Conservation (phyloP, 2,797 vertebrate genomes). For the Chanos chanos region DNA sequence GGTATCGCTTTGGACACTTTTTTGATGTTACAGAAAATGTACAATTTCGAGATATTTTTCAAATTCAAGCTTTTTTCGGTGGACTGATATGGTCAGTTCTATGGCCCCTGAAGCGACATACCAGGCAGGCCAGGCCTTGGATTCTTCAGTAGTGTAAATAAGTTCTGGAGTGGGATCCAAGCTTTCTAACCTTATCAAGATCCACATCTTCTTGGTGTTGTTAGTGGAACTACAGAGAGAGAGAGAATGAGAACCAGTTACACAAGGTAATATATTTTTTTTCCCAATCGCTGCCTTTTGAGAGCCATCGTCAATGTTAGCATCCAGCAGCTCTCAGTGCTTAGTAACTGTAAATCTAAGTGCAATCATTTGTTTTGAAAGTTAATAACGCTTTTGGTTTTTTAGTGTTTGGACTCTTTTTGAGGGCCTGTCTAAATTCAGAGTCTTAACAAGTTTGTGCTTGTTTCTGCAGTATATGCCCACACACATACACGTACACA, state of each 20-base stretch:
- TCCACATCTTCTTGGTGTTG: background rate
- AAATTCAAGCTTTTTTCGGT: conserved; percentile 54
- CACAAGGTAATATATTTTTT: too few relatives aligned
- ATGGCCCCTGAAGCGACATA: conserved; percentile 68
- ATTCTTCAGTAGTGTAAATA: conserved; percentile 54
- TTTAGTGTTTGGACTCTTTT: too few relatives aligned
- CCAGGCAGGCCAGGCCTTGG: conserved; percentile 62
- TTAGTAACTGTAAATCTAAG: too few relatives aligned
- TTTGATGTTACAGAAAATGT: conserved; percentile 70
- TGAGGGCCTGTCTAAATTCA: too few relatives aligned
- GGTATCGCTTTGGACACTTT: conserved; percentile 65
- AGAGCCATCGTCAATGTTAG: too few relatives aligned
- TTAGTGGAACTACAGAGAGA: background rate
- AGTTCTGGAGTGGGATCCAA: conserved; percentile 15
- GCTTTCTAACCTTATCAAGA: background rate
- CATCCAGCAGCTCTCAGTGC: too few relatives aligned
- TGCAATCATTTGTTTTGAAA: too few relatives aligned
- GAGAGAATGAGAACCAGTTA: too few relatives aligned
- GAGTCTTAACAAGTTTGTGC: background rate
- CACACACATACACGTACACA: too few relatives aligned
- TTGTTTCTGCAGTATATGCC: background rate
- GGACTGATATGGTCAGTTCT: conserved; percentile 55
- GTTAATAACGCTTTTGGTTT: too few relatives aligned
- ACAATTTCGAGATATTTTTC: conserved; percentile 64
- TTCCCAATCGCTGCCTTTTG: too few relatives aligned